Base-by-base conservation (phyloP, 2,113 vertebrate genomes). In the Prunella himalayana region DNA sequence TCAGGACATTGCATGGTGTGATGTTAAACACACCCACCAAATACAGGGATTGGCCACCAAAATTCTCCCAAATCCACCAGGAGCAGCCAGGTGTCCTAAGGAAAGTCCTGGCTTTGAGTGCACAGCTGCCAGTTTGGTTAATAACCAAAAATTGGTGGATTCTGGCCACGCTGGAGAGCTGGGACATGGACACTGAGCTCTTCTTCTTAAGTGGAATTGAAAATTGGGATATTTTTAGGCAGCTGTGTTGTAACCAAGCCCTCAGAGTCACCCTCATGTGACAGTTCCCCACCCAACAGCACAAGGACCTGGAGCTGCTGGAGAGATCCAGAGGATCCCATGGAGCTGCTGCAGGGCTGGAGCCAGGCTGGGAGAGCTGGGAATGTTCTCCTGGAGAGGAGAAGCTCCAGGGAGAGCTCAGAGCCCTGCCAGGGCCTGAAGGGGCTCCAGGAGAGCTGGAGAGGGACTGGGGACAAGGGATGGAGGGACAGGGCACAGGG, bases 371-470 rank as follows among this genome's bases (percentile, higher is more conserved):
- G 65, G 51, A 81, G 5, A 88, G 68, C 86, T 65, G 76, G 76
- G 86, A 14, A 18, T 49, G 86, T 2, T 81, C 68, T 0, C 35
- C 66, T 72, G 76, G 59, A 50, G 42, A 50, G 14, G 50, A 7
- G 59, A 65, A 50, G 75, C 0, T 65, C 59, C 86, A 88, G 76
- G 51, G 76, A 80, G 31, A 80, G 21, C 86, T 72, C 59, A 23
- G 86, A 80, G 85, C 66, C 50, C 57, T 64, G 0, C 0, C 66
- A 72, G 75, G 25, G 76, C 66, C 76, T 50, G 0, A 2, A 64
- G 76, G 73, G 76, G 50, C 73, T 88, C 31, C 86, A 88, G 76
- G 35, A 88, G 75, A 88, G 57, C 85, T 88, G 85, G 7, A 64
- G 85, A 88, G 85, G 85, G 66, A 19, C 66, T 71, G 57, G 85